Evolutionary conservation across 2,797 vertebrate genomes (phyloP).

Genomic region (Vespertilio murinus): DNA sequence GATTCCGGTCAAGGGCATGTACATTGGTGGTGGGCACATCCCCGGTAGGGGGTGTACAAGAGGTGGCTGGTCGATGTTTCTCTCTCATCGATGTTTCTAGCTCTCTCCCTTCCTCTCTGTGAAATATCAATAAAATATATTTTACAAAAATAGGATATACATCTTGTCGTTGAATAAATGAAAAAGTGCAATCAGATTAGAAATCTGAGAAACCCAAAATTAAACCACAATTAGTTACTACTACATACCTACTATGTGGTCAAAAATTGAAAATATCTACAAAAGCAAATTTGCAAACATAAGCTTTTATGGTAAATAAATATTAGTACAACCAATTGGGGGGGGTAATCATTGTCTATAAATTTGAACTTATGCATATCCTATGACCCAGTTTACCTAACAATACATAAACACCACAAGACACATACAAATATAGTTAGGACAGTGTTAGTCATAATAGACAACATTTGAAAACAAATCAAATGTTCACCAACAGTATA

Average conservation of each 20-base stretch:
- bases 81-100: too few species aligned
- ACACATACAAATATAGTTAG: background rate
- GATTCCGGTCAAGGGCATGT: too few species aligned
- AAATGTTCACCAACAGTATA: background rate
- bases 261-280: background rate
- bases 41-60: too few species aligned
- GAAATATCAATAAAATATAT: too few species aligned
- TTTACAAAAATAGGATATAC: background rate
- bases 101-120: too few species aligned
- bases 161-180: background rate
- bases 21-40: too few species aligned
- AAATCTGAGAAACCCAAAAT: background rate
- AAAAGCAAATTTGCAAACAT: background rate
- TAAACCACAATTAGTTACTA: background rate
- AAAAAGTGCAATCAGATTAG: background rate
- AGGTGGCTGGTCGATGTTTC: too few species aligned
- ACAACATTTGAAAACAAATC: background rate
- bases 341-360: background rate
- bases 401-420: background rate
- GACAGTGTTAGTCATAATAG: background rate
- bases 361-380: background rate
- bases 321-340: background rate
- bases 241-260: background rate
- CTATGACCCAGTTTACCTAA: background rate
- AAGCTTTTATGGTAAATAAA: background rate